Conservation (phyloP, 1,140 invertebrate species). For the Cherax quadricarinatus region DNA sequence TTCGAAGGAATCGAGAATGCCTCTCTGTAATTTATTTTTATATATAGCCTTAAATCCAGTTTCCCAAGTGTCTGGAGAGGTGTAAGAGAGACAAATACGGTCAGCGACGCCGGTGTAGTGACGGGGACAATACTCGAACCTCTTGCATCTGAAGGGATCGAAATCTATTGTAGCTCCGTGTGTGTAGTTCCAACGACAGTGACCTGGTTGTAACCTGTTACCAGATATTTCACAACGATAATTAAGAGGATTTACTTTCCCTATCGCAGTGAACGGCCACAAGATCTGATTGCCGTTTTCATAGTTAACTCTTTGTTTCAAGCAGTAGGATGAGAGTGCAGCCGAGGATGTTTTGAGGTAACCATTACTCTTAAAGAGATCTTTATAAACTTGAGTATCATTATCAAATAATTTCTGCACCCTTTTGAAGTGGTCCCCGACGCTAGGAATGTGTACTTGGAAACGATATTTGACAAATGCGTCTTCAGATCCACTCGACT, state of each 20-base stretch:
- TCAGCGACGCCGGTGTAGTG: constrained; percentile 41
- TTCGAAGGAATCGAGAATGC: constrained; percentile 28
- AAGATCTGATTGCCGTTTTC: background rate
- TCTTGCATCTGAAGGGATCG: constrained; percentile 27
- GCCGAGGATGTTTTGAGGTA: constrained; percentile 26
- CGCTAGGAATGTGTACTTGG: constrained; percentile 38
- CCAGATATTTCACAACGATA: constrained; percentile 48
- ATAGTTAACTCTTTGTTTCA: background rate
- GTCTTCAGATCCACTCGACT: background rate
- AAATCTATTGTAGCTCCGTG: constrained; percentile 53
- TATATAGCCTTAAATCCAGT: constrained; percentile 27
- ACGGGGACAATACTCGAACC: constrained; percentile 63
- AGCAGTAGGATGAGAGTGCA: constrained; percentile 27
- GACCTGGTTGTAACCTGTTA: constrained; percentile 27
- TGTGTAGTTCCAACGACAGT: constrained; percentile 62
- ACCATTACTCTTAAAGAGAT: background rate
- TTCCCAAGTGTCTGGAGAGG: constrained; percentile 33
- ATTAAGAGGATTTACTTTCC: constrained; percentile 24
- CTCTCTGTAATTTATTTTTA: constrained; percentile 8
- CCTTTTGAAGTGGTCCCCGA: background rate
- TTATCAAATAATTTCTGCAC: background rate
- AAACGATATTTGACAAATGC: constrained; percentile 4
- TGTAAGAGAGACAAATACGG: constrained; percentile 38
- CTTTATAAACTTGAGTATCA: background rate
- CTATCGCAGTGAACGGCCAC: constrained; percentile 53